Evolutionary conservation across 2,113 vertebrate genomes (phyloP).

Genomic region (Pseudorectes ferrugineus): DNA sequence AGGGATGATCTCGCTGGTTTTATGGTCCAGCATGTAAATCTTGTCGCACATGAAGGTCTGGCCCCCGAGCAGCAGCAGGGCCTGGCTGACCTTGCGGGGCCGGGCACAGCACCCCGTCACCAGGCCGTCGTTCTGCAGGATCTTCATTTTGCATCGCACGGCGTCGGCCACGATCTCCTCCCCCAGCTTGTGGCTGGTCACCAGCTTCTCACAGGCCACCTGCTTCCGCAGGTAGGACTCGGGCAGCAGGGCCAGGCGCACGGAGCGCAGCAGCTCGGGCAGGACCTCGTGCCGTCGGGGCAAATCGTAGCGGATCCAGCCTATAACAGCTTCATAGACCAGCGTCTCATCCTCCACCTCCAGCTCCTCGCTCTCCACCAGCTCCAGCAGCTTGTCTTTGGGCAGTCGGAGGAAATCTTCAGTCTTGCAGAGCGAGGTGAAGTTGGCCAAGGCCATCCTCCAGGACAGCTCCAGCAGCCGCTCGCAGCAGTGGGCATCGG

Average conservation of each 20-base stretch:
- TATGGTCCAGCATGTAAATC: conserved; percentile 77
- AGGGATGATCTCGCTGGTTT: conserved; percentile 81
- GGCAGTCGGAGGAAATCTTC: conserved; percentile 83
- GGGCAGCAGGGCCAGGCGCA: conserved; percentile 75
- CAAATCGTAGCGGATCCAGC: conserved; percentile 81
- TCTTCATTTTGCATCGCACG: conserved; percentile 80
- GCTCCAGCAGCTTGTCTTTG: conserved; percentile 74
- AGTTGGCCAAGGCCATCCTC: conserved; percentile 82
- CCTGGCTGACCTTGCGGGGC: conserved; percentile 80
- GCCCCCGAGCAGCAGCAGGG: conserved; percentile 78
- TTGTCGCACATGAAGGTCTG: conserved; percentile 85
- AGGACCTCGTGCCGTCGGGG: conserved; percentile 75
- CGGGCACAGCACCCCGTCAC: conserved; percentile 80
- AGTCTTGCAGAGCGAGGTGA: conserved; percentile 77
- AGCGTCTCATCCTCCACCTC: conserved; percentile 53
- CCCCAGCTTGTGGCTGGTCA: conserved; percentile 79
- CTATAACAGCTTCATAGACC: conserved; percentile 80
- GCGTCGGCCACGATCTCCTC: conserved; percentile 81
- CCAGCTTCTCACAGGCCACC: conserved; percentile 69
- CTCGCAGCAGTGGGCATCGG: conserved; percentile 78
- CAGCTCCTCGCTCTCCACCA: conserved; percentile 64
- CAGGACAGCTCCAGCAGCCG: conserved; percentile 80
- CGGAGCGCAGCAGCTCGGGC: conserved; percentile 75
- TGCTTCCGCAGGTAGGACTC: conserved; percentile 48
- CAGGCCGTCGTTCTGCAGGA: conserved; percentile 78